Base-by-base conservation (phyloP, 2,113 vertebrate species). In the Phasianus colchicus region DNA sequence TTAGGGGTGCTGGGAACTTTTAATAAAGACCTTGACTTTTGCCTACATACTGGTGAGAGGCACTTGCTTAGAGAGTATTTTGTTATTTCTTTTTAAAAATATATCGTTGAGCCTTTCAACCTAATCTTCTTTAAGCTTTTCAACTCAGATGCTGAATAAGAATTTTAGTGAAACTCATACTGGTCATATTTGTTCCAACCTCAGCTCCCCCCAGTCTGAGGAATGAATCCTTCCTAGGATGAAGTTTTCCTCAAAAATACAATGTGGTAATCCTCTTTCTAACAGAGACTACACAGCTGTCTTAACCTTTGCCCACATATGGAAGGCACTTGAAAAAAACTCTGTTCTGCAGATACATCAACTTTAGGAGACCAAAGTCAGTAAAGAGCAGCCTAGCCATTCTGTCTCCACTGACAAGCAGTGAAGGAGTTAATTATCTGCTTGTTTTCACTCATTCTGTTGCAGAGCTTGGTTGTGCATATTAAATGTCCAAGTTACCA, bases 401-500 rank as follows among this genome's bases (percentile, higher is more conserved):
- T 83, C 57, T 67, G 43, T 77, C 13, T 91, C 45, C 63, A 38
- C 2, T 90, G 84, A 95, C 66, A 88, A 90, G 91, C 55, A 92
- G 71, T 73, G 91, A 96, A 76, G 79, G 87, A 87, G 86, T 90
- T 90, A 96, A 72, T 63, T 63, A 88, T 83, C 67, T 92, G 57
- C 72, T 84, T 90, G 82, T 86, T 94, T 78, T 89, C 73, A 75
- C 63, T 76, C 85, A 89, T 81, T 77, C 60, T 87, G 36, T 81
- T 86, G 77, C 87, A 58, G 81, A 90, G 72, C 81, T 92, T 2
- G 0, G 79, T 58, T 93, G 74, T 92, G 77, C 82, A 81, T 90
- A 95, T 94, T 97, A 97, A 97, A 95, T 52, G 50, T 92, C 48
- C 65, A 90, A 94, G 84, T 89, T 95, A 89, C 78, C 58, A 86